Base-by-base conservation (phyloP, 2,888 invertebrate species). In the Meteorus colon region DNA sequence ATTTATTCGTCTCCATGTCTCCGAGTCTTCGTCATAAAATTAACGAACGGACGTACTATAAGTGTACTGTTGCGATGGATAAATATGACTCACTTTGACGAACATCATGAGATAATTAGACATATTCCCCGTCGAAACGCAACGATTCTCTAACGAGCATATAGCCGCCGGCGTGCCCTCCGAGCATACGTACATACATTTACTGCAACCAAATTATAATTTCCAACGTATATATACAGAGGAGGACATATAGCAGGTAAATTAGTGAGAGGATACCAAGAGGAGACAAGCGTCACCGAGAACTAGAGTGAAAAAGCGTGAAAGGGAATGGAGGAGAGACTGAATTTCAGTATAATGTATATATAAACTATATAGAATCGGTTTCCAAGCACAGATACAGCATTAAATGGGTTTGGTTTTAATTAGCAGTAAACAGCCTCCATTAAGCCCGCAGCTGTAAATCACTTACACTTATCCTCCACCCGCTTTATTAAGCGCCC, bases 361-460 rank as follows among this genome's bases (percentile, higher is more conserved):
- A 62, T 60, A 60, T 51, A 75, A 31, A 63, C 5, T 67, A 68
- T 73, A 27, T n/a, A 79, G 79, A 82, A 84, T 84, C 82, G 82
- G 82, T 82, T 84, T 83, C 82, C 80, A 79, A 78, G 76, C 81
- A 75, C 68, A 81, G 77, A 80, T 79, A 78, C 74, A 82, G 81
- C 84, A 86, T 86, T 81, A 85, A 87, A 88, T 84, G 85, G 84
- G 85, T 84, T 87, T 85, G 86, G 84, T 87, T 88, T 88, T 88
- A 88, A 88, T 88, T 88, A 88, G 88, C 88, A 87, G 87, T 88
- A 88, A 88, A 88, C 87, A 86, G 87, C 84, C 85, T 86, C 86
- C 86, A 87, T 88, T 88, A 87, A 87, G 85, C 86, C 83, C 81
- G 82, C 79, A 86, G 85, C 86, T 82, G 87, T 88, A 87, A 88